These are phyloP conservation scores for Drosophila atroscutellata DNA, from an alignment of 2,888 invertebrate genomes.

Conservation along the genomic window DNA sequence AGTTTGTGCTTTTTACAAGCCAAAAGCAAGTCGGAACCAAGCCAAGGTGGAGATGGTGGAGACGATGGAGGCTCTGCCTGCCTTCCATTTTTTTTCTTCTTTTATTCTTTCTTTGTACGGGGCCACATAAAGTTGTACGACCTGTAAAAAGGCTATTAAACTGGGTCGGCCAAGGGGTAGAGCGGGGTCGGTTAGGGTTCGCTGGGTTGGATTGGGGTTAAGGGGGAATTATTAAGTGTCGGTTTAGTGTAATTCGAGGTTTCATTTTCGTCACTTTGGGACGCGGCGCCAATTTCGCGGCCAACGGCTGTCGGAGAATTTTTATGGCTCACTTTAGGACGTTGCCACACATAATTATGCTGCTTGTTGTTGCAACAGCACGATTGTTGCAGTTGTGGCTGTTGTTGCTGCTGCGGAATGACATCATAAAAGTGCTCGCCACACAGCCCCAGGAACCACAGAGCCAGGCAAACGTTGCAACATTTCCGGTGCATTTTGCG, in stretches of 20 bases:
- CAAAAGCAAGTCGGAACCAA: constrained; percentile 9
- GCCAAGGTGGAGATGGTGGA: background rate
- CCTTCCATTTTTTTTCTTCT: constrained; percentile 29
- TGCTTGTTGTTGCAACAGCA: constrained; percentile 35
- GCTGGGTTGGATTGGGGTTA: constrained; percentile 1
- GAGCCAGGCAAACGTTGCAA: constrained; percentile 57
- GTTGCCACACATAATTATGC: constrained; percentile 67
- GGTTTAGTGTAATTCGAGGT: constrained; percentile 80
- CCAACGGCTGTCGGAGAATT: constrained; percentile 55
- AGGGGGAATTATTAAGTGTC: constrained; percentile 76
- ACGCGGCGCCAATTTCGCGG: constrained; percentile 59
- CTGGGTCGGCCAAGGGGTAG: constrained; percentile 37
- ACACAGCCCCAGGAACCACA: constrained; percentile 13
- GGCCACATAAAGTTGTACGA: constrained; percentile 74
- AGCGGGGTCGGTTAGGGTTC: background rate
- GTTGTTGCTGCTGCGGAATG: constrained; percentile 51
- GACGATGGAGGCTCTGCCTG: constrained; percentile 5
- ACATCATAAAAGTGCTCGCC: constrained; percentile 67
- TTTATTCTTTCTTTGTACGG: constrained; percentile 32
- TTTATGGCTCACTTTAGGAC: constrained; percentile 63
- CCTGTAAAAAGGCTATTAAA: constrained; percentile 80
- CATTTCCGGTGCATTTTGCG: constrained; percentile 75
- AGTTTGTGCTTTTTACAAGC: constrained; percentile 26
- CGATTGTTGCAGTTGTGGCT: constrained; percentile 44
- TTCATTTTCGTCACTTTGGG: constrained; percentile 79